These are phyloP conservation scores for Lithobates pipiens DNA, from an alignment of 2,797 vertebrate genomes.

Conservation along the genomic window DNA sequence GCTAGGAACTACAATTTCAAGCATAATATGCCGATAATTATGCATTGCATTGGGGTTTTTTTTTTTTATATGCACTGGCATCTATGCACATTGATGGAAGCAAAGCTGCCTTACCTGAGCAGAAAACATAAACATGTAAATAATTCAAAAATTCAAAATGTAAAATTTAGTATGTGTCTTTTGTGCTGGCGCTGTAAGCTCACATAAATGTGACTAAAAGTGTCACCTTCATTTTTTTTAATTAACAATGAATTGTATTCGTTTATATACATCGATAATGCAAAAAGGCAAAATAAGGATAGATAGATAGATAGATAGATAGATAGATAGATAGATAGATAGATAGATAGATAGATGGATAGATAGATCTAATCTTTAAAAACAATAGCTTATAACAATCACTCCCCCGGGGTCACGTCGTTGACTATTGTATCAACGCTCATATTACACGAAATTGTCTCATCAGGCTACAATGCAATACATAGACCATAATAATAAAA, in stretches of 20 bases:
- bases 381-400: no score
- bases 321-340: background rate
- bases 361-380: background rate
- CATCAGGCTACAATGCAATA: background rate
- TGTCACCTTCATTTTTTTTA: background rate
- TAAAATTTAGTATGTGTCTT: background rate
- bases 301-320: no score
- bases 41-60: background rate
- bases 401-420: no score
- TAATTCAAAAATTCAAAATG: background rate
- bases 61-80: background rate
- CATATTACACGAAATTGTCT: background rate
- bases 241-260: background rate
- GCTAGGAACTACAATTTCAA: background rate
- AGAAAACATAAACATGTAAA: background rate
- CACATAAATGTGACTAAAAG: background rate
- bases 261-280: no score
- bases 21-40: background rate
- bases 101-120: background rate
- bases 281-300: no score
- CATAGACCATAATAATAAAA: background rate
- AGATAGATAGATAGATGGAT: background rate
- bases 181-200: background rate
- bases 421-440: background rate
- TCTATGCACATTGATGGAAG: background rate